Conservation (phyloP, 2,113 vertebrate genomes). For the Platycercus adscitus region DNA sequence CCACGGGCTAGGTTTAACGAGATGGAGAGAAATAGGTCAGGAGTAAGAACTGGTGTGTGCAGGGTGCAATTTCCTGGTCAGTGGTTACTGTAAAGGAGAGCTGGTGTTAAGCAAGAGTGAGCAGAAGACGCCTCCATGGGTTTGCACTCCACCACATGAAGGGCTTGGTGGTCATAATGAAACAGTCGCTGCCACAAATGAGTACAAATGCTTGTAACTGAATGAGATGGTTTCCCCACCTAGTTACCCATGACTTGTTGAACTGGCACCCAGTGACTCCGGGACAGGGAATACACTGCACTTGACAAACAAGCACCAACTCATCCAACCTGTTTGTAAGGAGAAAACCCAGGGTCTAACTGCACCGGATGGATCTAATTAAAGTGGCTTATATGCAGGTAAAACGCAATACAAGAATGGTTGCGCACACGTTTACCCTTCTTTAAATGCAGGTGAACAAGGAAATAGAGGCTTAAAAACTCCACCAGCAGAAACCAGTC, state of each 20-base stretch:
- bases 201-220: background rate
- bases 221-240: background rate
- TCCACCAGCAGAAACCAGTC: background rate
- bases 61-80: background rate
- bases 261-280: background rate
- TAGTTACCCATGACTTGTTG: background rate
- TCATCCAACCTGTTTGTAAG: accelerated
- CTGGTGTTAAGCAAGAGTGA: background rate
- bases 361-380: background rate
- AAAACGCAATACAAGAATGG: accelerated
- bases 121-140: background rate
- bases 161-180: background rate
- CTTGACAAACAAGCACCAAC: background rate
- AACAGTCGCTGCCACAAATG: slow-evolving; percentile 32
- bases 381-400: background rate
- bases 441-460: background rate
- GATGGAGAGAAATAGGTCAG: slow-evolving; percentile 54
- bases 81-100: background rate
- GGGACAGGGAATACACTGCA: accelerated
- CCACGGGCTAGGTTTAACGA: accelerated
- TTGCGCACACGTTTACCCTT: background rate
- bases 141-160: slow-evolving; percentile 20
- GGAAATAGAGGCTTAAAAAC: background rate
- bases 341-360: background rate
- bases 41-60: background rate